Evolutionary conservation across 2,888 invertebrate species (phyloP), one percentile per base, ranked within the genome.

Genomic region (Petrophora chlorosata): DNA sequence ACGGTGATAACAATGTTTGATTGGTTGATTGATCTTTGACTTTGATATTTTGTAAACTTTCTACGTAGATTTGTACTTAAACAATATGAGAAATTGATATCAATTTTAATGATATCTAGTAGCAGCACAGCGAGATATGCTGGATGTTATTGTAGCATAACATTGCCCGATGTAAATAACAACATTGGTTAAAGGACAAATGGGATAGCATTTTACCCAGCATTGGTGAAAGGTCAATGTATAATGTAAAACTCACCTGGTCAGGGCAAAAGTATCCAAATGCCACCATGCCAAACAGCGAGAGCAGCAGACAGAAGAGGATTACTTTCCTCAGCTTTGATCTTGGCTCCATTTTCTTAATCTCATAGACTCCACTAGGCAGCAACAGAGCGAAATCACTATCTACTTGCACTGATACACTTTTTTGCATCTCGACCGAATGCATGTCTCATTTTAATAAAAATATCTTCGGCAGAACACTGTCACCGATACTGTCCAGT

Each of bases 211-310:
- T n/a, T n/a, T n/a, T n/a, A n/a, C n/a, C n/a, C n/a, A n/a, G n/a
- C n/a, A n/a, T n/a, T n/a, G n/a, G n/a, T n/a, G n/a, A n/a, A n/a
- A n/a, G n/a, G n/a, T n/a, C n/a, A n/a, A n/a, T n/a, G n/a, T n/a
- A n/a, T n/a, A n/a, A n/a, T n/a, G 22, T 22, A 5, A 1, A 16
- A 59, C 92, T 91, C 73, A 95, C 94, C 92, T 95, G 95, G 82
- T 97, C 96, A 59, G 96, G 96, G 79, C 96, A 97, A 77, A 96
- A 96, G 84, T 96, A 97, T 72, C 97, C 96, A 80, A 97, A 95
- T 71, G 96, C 97, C 66, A 97, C 93, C 84, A 97, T 96, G 63
- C 97, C 96, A 79, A 95, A 95, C 59, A 97, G 92, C 64, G 96
- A 95, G 73, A 97, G 92, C 69, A 94, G 92, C 74, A 96, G 92